Evolutionary conservation across 2,888 invertebrate species (phyloP).

Genomic region (Volucella inflata): DNA sequence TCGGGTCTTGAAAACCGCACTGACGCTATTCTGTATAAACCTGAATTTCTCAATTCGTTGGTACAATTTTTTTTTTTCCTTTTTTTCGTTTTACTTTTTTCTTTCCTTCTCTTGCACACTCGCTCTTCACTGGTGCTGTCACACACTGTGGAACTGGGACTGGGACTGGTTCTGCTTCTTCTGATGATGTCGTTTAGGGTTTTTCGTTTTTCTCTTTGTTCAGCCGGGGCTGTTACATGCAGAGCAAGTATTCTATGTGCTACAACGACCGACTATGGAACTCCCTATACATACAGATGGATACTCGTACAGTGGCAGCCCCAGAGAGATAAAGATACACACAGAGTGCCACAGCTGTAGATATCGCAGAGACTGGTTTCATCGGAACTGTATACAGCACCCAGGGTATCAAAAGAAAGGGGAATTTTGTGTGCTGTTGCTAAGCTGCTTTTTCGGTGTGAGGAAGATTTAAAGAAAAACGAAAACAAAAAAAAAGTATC

Average conservation of each 20-base stretch:
- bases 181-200: conserved; percentile 44
- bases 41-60: conserved; percentile 1
- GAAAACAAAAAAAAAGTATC: conserved; percentile 17
- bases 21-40: conserved; percentile 4
- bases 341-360: background rate
- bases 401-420: conserved; percentile 30
- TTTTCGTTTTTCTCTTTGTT: conserved; percentile 59
- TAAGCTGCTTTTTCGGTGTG: conserved; percentile 16
- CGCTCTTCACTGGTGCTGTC: background rate
- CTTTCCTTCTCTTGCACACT: conserved; percentile 45
- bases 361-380: conserved; percentile 51
- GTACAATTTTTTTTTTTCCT: no score
- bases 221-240: conserved; percentile 63
- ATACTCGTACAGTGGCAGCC: background rate
- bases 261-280: conserved; percentile 27
- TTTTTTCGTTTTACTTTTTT: conserved; percentile 24
- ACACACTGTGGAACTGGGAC: no score
- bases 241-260: conserved; percentile 49
- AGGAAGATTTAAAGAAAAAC: background rate
- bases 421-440: conserved; percentile 14
- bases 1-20: conserved; percentile 51
- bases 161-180: background rate
- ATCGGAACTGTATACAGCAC: conserved; percentile 64
- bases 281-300: conserved; percentile 15
- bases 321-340: conserved; percentile 3